A percentile compares a stretch with the other conserved stretches of the same genome.
These are phyloP conservation scores for Pherbina coryleti DNA, from an alignment of 2,888 invertebrate species.

Conservation along the genomic window DNA sequence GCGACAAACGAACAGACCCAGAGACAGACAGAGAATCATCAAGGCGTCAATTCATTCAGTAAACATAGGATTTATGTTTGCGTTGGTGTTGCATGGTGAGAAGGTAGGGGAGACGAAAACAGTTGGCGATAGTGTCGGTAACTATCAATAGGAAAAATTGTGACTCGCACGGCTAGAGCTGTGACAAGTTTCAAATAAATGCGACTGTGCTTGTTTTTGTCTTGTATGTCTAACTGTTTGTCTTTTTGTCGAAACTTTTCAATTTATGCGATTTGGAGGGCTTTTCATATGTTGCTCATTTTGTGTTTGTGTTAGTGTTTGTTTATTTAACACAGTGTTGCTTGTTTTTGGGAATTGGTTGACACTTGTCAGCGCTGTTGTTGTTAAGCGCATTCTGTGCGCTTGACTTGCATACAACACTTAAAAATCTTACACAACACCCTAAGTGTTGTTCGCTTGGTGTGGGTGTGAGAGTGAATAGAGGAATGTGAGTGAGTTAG, in stretches of 20 bases:
- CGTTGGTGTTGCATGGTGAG: not conserved
- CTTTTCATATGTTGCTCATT: not conserved
- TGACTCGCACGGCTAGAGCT: not conserved
- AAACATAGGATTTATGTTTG: not conserved
- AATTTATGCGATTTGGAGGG: conserved; percentile 12
- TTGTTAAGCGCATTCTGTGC: not conserved
- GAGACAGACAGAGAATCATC: not conserved
- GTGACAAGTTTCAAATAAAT: not conserved
- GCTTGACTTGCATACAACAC: not conserved
- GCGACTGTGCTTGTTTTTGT: not conserved
- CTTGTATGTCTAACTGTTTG: conserved; percentile 20
- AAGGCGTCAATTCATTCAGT: conserved; percentile 12
- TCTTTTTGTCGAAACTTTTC: not conserved
- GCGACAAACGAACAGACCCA: not conserved
- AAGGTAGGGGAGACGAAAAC: not conserved
- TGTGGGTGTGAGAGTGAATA: not conserved
- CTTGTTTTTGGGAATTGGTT: not conserved
- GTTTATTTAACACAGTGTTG: conserved; percentile 1
- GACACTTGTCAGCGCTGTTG: conserved; percentile 13
- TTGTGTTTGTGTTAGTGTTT: conserved; percentile 36
- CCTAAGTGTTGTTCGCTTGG: not conserved
- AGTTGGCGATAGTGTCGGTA: not conserved
- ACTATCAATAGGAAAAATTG: not conserved
- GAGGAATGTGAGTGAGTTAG: not conserved
- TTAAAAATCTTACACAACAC: not conserved